phyloP scores from a whole-genome alignment of 2,888 invertebrate genomes.

The Calliopum simillimum region DNA sequence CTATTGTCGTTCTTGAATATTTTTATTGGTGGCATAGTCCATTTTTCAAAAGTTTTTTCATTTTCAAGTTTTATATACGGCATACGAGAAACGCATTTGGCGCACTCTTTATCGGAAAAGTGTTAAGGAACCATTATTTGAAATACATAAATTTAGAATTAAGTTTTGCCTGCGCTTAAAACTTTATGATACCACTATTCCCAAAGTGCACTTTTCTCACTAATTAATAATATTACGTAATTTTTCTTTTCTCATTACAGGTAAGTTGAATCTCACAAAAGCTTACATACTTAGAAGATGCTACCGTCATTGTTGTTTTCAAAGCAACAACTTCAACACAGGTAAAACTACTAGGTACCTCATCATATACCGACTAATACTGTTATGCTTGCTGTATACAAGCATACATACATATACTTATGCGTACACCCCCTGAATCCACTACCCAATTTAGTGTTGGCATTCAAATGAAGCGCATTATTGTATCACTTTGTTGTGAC shows the following conservation, averaged over 20 bases:
- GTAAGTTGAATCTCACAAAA: conserved; percentile 39
- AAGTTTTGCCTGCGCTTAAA: not conserved
- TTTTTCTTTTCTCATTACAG: conserved; percentile 42
- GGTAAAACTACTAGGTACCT: no score
- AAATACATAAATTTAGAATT: not conserved
- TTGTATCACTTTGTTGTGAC: not conserved
- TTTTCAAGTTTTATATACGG: no score
- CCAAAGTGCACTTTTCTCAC: conserved; percentile 32
- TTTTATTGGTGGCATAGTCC: no score
- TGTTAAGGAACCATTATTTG: no score
- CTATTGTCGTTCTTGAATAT: no score
- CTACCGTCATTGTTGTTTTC: no score
- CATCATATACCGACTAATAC: no score
- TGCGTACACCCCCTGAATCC: not conserved
- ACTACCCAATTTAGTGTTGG: not conserved
- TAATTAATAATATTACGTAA: conserved; percentile 45
- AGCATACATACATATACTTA: not conserved
- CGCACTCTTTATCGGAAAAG: no score
- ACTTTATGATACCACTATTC: not conserved
- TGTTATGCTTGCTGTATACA: not conserved
- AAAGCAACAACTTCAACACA: no score
- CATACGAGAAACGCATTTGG: no score
- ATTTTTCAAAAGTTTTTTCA: no score
- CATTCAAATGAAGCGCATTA: not conserved
- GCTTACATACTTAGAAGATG: not conserved